These are phyloP conservation scores for Harpalus rubripes DNA, from an alignment of 2,888 invertebrate species.

Conservation along the genomic window DNA sequence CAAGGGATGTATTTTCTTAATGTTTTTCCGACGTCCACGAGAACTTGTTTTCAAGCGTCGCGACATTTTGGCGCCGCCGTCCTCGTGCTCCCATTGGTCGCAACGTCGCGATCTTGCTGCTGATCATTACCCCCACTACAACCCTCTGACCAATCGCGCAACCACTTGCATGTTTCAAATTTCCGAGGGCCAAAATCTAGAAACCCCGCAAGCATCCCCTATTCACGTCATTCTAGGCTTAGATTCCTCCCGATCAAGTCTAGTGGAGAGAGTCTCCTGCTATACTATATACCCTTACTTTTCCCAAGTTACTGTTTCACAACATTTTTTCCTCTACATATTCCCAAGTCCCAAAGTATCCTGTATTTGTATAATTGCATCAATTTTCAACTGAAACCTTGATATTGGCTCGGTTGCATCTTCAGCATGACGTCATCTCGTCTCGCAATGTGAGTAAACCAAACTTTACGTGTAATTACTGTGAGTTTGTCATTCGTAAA, in stretches of 20 bases:
- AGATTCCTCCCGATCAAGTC: conserved; percentile 58
- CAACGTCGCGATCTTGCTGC: conserved; percentile 68
- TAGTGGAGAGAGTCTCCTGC: conserved; percentile 1
- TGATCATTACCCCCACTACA: conserved; percentile 70
- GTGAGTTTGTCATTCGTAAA: conserved; percentile 35
- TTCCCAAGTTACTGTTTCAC: conserved; percentile 7
- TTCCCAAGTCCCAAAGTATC: background rate
- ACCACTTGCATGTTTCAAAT: conserved; percentile 59
- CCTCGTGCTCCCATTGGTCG: conserved; percentile 70
- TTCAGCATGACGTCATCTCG: conserved; percentile 34
- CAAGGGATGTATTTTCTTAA: conserved; percentile 64
- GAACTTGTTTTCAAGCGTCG: conserved; percentile 74
- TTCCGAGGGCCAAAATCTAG: conserved; percentile 63
- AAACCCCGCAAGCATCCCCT: conserved; percentile 60
- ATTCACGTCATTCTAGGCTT: conserved; percentile 58
- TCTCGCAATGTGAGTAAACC: conserved; percentile 47
- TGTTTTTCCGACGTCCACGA: conserved; percentile 60
- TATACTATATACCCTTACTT: background rate
- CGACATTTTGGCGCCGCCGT: conserved; percentile 76
- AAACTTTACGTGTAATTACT: conserved; percentile 25
- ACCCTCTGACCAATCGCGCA: conserved; percentile 50
- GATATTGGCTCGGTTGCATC: background rate
- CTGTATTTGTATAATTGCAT: background rate
- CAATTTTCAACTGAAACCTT: background rate
- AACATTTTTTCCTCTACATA: background rate